These are phyloP conservation scores for Hirudinaria manillensis DNA, from an alignment of 2,888 invertebrate species.

Conservation along the genomic window DNA sequence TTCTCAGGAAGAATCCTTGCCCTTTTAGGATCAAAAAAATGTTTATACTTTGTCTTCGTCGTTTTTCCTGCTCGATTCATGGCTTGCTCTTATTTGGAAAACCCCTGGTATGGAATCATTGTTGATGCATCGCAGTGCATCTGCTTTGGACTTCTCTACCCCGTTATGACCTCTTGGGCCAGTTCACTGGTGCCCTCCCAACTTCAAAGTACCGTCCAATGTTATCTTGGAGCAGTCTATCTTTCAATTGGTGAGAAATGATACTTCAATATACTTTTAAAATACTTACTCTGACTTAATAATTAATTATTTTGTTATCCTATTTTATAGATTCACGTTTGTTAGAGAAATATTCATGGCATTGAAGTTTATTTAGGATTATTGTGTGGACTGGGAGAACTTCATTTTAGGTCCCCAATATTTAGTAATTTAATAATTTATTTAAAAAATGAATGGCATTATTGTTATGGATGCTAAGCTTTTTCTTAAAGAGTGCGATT, in stretches of 20 bases:
- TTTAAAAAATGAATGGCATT: no score
- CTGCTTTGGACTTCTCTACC: constrained; percentile 85
- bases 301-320: no score
- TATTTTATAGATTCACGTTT: no score
- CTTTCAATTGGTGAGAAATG: constrained; percentile 69
- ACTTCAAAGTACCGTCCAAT: constrained; percentile 76
- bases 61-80: constrained; percentile 75
- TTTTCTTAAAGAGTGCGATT: no score
- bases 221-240: constrained; percentile 79
- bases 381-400: not conserved
- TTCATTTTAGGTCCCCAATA: not conserved
- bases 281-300: not conserved
- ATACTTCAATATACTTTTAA: not conserved
- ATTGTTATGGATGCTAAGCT: no score
- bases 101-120: constrained; percentile 78
- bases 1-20: constrained; percentile 76
- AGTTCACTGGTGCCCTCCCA: constrained; percentile 76
- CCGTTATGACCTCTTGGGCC: constrained; percentile 80
- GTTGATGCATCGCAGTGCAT: constrained; percentile 81
- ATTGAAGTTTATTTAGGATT: no score
- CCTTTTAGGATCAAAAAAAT: constrained; percentile 67
- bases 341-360: no score
- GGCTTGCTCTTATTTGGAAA: constrained; percentile 70
- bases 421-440: not conserved
- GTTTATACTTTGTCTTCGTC: constrained; percentile 75